Conservation (phyloP, 2,113 vertebrate species). For the Prolemur simus region DNA sequence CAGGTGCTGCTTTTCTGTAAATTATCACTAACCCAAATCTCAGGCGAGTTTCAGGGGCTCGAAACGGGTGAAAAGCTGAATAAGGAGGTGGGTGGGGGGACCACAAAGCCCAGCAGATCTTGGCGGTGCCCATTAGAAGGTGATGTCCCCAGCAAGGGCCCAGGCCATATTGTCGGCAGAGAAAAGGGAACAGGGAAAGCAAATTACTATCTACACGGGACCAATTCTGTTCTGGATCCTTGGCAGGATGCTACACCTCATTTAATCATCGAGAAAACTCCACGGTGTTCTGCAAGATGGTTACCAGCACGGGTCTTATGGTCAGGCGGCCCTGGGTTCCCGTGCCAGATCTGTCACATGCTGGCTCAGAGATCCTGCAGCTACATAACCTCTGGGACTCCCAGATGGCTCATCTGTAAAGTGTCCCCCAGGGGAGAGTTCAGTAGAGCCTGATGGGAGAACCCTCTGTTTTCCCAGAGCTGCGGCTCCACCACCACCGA, state of each 20-base stretch:
- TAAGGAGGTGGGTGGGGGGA: neutral
- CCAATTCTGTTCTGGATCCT: rapidly evolving
- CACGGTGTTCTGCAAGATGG: rapidly evolving
- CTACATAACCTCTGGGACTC: neutral
- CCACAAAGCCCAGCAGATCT: neutral
- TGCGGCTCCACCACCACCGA: neutral
- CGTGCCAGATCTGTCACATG: neutral
- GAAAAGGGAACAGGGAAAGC: neutral
- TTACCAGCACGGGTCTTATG: neutral
- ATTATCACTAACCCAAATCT: neutral
- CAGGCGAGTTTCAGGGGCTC: rapidly evolving
- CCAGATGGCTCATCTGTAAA: neutral
- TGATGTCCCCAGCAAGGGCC: neutral
- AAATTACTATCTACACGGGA: neutral
- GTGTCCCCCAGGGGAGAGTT: neutral
- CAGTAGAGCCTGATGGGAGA: neutral
- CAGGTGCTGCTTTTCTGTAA: rapidly evolving
- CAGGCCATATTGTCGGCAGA: rapidly evolving
- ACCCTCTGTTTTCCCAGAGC: neutral
- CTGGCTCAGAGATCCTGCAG: neutral
- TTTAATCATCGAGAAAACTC: neutral
- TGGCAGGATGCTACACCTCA: neutral
- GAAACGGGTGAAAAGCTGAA: neutral
- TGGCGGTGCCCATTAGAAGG: neutral
- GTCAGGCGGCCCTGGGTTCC: neutral